phyloP scores from a whole-genome alignment of 1,140 invertebrate genomes.

The Microplitis mediator region DNA sequence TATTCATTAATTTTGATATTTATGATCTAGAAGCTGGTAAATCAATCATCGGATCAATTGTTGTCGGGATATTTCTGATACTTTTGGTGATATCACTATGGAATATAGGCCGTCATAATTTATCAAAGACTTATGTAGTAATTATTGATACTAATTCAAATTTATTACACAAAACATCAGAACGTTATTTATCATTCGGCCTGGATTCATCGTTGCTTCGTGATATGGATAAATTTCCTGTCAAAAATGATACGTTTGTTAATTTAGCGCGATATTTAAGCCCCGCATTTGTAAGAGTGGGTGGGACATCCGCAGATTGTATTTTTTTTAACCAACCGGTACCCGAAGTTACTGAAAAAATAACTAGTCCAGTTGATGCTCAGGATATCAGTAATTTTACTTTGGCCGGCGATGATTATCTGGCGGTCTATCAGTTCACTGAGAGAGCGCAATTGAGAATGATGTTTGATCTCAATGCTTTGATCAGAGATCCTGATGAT shows the following conservation, averaged over 20 bases:
- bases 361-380: slow-evolving; percentile 35
- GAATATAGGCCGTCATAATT: not conserved
- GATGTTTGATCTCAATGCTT: slow-evolving; percentile 73
- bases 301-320: slow-evolving; percentile 72
- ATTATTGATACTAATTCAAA: not conserved
- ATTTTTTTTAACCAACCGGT: slow-evolving; percentile 63
- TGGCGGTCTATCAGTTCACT: slow-evolving; percentile 67
- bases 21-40: not conserved
- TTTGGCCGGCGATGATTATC: slow-evolving; percentile 47
- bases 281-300: slow-evolving; percentile 69
- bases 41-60: not conserved
- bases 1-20: not conserved
- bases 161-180: slow-evolving; percentile 39
- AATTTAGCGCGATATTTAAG: slow-evolving; percentile 64
- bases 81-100: not conserved
- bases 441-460: slow-evolving; percentile 63
- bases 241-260: slow-evolving; percentile 55
- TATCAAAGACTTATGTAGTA: not conserved
- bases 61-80: not conserved
- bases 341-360: not conserved
- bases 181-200: slow-evolving; percentile 57
- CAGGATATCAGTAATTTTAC: slow-evolving; percentile 54
- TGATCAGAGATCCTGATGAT: slow-evolving; percentile 65
- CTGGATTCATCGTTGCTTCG: slow-evolving; percentile 55
- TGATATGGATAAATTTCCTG: slow-evolving; percentile 43